Evolutionary conservation across 2,797 vertebrate species (phyloP), one percentile per base, ranked within the genome.

Genomic region (Lepidocolaptes lacrymiger): DNA sequence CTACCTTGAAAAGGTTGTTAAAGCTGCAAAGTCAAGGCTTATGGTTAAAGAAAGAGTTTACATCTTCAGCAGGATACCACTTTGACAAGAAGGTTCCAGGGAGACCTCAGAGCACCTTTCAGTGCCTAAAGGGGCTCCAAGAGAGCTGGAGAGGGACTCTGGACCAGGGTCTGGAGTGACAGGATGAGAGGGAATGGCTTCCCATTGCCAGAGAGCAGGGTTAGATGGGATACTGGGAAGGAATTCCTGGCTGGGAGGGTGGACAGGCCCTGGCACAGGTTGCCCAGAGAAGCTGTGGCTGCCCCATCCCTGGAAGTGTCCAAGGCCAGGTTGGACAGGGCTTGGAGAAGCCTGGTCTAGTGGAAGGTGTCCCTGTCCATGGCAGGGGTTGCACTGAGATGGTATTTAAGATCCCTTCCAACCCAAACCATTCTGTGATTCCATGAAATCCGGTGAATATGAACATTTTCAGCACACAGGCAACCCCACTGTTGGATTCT

Each of bases 301-400:
- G 76, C 30, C 5, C 23, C 14, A 30, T 46, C 46, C 54, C 34
- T 61, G 62, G 54, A 0, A 54, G 17, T 46, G 46, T 11, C 1
- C 30, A 0, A 27, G 39, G 17, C 14, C 46, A 36, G 34, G 17
- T 0, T 54, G 61, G 85, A 74, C 0, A 0, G 30, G 7, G 7
- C 4, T 74, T 81, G 61, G 46, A 74, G 10, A 8, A 46, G 0
- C 8, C 54, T 68, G 62, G 48, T 10, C 1, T 4, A 3, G 14
- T 2, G 41, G 26, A 1, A 61, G 30, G 6, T 39, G 52, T 19
- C 37, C 23, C 27, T 67, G 44, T 6, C 8, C 23, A 3, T 20
- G n/a, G 18, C 46, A 59, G n/a, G 8, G 34, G 19, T 2, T 43
- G 58, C 19, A 12, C 21, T 5, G 9, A 22, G 39, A 6, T 12